Evolutionary conservation across 2,888 invertebrate species (phyloP).

Genomic region (Himalopsyche anomala): DNA sequence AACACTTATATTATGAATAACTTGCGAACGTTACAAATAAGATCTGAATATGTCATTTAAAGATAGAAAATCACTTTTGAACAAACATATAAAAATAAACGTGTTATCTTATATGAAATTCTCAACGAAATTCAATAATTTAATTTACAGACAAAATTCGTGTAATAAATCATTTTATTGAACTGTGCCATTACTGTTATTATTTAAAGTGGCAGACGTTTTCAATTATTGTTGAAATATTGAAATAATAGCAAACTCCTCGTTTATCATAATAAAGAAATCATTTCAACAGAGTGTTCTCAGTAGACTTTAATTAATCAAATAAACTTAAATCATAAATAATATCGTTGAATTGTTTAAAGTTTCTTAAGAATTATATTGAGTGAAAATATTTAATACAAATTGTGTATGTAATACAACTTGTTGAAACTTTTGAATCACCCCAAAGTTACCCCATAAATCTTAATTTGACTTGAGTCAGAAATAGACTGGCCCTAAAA

Average conservation of each 20-base stretch:
- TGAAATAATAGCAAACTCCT: neutral
- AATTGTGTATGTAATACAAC: conserved; percentile 37
- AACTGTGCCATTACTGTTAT: neutral
- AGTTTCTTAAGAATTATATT: conserved; percentile 2
- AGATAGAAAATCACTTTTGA: too few species aligned
- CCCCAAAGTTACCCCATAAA: conserved; percentile 62
- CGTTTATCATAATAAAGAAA: conserved; percentile 19
- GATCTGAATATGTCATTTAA: too few species aligned
- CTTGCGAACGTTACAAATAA: too few species aligned
- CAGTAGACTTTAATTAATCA: conserved; percentile 30
- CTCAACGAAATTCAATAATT: too few species aligned
- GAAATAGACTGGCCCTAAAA: neutral
- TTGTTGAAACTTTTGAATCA: conserved; percentile 58
- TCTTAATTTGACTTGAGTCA: conserved; percentile 60
- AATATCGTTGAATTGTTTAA: neutral
- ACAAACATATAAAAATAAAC: too few species aligned
- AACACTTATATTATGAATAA: too few species aligned
- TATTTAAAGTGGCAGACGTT: neutral
- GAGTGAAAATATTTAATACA: conserved; percentile 6
- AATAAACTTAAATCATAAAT: neutral
- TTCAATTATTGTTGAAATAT: conserved; percentile 4
- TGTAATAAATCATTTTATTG: neutral
- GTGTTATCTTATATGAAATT: too few species aligned
- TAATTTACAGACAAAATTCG: neutral
- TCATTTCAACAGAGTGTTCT: neutral